A percentile compares a stretch with the other conserved stretches of the same genome.
Conservation (phyloP, 2,888 invertebrate species). For the Diarsia rubi region DNA sequence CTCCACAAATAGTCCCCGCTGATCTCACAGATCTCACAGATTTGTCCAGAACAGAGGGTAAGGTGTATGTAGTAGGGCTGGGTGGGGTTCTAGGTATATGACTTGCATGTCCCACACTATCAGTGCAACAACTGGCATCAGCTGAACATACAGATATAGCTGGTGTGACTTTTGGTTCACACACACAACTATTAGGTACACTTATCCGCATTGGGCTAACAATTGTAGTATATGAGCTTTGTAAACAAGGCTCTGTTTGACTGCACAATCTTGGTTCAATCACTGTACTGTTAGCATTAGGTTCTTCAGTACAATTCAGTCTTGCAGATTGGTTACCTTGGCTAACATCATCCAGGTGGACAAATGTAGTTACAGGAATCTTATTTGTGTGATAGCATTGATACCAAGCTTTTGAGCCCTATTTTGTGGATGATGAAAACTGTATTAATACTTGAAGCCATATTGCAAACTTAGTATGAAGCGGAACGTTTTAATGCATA, state of each 20-base stretch:
- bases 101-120: conserved; percentile 82
- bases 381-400: conserved; percentile 86
- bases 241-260: conserved; percentile 63
- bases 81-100: conserved; percentile 85
- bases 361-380: conserved; percentile 83
- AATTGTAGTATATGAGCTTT: conserved; percentile 34
- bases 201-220: conserved; percentile 22
- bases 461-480: conserved; percentile 71
- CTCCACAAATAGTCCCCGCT: conserved; percentile 19
- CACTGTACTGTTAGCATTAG: conserved; percentile 77
- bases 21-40: conserved; percentile 66
- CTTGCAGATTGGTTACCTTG: conserved; percentile 63
- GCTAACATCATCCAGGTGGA: conserved; percentile 80
- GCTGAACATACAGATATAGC: conserved; percentile 46
- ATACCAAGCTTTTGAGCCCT: conserved; percentile 86
- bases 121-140: conserved; percentile 43
- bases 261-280: conserved; percentile 57
- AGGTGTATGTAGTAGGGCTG: conserved; percentile 79
- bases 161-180: conserved; percentile 33
- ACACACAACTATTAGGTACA: conserved; percentile 36
- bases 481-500: conserved; percentile 71
- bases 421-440: conserved; percentile 75
- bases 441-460: conserved; percentile 70
- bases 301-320: conserved; percentile 67
- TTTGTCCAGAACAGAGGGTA: conserved; percentile 78